Evolutionary conservation across 2,888 invertebrate species (phyloP), one percentile per base, ranked within the genome.

Genomic region (Eupithecia exiguata): DNA sequence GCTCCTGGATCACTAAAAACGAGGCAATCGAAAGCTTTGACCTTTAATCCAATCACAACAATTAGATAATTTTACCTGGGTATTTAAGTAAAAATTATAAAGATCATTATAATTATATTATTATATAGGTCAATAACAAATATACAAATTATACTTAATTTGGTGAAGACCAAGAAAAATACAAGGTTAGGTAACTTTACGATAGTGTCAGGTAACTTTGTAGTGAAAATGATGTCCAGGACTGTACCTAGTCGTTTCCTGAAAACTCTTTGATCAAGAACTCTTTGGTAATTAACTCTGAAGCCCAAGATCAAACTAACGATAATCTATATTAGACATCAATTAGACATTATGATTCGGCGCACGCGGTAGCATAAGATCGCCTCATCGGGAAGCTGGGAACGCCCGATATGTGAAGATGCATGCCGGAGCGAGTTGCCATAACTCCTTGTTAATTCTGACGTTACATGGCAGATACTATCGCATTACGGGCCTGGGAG

Each of bases 1-100:
- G 87, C 85, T 81, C 81, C 81, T 81, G 86, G 87, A 85, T 86
- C 84, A 86, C 87, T 88, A 87, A 89, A 89, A 91, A 88, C 89
- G 80, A 85, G 84, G 83, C 87, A 87, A 90, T 89, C 87, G 87
- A 88, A 84, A 84, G 81, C 79, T 81, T 83, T 83, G 75, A 75
- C 81, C 81, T 83, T 85, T 82, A 83, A 78, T 21, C 65, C 65
- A 70, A 72, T 63, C 38, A 69, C 66, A 72, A 65, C 38, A 65
- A 73, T 40, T 66, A 53, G 9, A n/a, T 46, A 66, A 35, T 58
- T 66, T 69, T 66, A 46, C n/a, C 36, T 12, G 18, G 2, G 36
- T n/a, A 62, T 62, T 65, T 1, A 36, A 43, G 40, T 66, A 30
- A 30, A 30, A n/a, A n/a, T n/a, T n/a, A n/a, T n/a, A n/a, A n/a